Conservation (phyloP, 2,113 vertebrate genomes). For the Apodemus sylvaticus region DNA sequence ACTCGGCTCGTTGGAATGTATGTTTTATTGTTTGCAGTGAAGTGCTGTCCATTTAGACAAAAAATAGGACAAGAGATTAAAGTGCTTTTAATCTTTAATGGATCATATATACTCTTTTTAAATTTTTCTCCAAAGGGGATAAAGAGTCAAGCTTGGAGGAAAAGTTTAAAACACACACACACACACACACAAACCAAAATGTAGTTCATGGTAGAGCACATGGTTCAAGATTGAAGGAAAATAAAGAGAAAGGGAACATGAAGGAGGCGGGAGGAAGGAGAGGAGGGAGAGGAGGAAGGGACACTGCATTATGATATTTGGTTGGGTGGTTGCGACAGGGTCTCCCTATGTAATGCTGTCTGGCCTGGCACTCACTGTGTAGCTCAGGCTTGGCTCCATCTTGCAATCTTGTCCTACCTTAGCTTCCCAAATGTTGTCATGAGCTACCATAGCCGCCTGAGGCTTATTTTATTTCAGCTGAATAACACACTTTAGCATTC, state of each 20-base stretch:
- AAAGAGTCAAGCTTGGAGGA: background rate
- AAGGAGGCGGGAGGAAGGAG: background rate
- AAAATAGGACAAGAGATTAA: background rate
- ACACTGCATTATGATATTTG: background rate
- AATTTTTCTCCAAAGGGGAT: background rate
- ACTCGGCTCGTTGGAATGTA: background rate
- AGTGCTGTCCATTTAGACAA: background rate
- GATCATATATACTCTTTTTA: background rate
- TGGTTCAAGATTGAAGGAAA: too few relatives aligned
- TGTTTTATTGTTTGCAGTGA: background rate
- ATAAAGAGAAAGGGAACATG: background rate
- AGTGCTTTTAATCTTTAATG: background rate
- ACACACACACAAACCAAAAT: background rate
- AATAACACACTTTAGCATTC: conserved; percentile 10
- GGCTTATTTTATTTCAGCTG: background rate
- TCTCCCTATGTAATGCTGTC: background rate
- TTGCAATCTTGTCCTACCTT: background rate
- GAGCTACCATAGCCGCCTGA: background rate
- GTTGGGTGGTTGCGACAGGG: background rate
- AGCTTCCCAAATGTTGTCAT: background rate
- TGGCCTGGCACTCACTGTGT: background rate
- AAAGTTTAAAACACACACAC: background rate
- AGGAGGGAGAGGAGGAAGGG: too few relatives aligned
- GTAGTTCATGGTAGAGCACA: background rate
- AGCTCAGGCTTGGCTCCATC: background rate